Evolutionary conservation across 2,888 invertebrate species (phyloP).

Genomic region (Macroteleia sp.): DNA sequence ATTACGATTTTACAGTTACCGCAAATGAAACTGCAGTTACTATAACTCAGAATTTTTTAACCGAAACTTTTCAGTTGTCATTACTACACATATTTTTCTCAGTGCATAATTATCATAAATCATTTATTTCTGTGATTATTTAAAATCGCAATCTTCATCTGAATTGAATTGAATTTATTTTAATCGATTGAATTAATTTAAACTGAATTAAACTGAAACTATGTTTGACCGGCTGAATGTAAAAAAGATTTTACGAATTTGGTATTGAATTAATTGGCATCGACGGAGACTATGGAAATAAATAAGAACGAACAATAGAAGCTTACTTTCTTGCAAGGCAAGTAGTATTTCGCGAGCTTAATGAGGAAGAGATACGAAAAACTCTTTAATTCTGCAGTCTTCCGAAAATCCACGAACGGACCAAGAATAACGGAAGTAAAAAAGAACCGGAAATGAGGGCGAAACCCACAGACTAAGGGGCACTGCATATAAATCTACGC

Average conservation of each 20-base stretch:
- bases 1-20: no score
- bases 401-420: constrained; percentile 49
- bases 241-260: constrained; percentile 11
- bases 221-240: no score
- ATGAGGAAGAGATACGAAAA: constrained; percentile 54
- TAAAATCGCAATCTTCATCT: no score
- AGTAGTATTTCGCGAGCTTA: constrained; percentile 48
- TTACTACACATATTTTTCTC: no score
- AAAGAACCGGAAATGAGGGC: constrained; percentile 50
- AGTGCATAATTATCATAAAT: no score
- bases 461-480: constrained; percentile 44
- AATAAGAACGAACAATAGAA: constrained; percentile 34
- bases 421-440: constrained; percentile 55
- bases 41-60: no score
- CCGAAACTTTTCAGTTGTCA: no score
- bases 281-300: constrained; percentile 13
- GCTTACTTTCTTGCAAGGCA: constrained; percentile 30
- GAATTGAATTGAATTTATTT: no score
- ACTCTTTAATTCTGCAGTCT: constrained; percentile 48
- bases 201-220: no score
- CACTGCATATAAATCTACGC: constrained; percentile 62
- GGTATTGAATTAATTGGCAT: constrained; percentile 35
- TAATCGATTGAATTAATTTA: no score
- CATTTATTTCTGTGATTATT: no score
- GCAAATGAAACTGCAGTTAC: no score